Base-by-base conservation (phyloP, 1,140 invertebrate genomes). In the Drosophila sechellia region DNA sequence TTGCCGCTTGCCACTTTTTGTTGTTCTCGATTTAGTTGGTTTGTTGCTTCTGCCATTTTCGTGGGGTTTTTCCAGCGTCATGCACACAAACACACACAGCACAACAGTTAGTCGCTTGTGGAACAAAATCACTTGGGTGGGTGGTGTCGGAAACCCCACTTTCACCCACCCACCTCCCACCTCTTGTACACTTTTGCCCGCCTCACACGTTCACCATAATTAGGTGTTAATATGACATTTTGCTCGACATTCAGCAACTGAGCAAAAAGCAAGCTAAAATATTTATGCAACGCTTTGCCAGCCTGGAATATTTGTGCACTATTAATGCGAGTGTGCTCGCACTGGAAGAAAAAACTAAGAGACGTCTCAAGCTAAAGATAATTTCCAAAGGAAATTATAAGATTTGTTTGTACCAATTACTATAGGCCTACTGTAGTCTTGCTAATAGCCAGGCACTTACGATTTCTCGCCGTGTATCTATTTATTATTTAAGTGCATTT, bases 211-310 rank as follows among this genome's bases (percentile, higher is more conserved):
- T 84, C 69, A 55, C 66, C 81, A 60, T 83, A 85, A 81, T 85
- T 85, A 77, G 81, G 77, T 85, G 81, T 85, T 85, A 85, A 85
- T 85, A 74, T 79, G 73, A 74, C 81, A 85, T 76, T 84, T 84
- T 84, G 60, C 71, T 84, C 60, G 72, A 76, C 72, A 74, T 59
- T 73, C 31, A 54, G 15, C 17, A 40, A 58, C 34, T 13, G 76
- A 64, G 65, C 39, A 61, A 64, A 56, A 42, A 63, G 40, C 25
- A 20, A 15, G 46, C 39, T 84, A 54, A 77, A 84, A 79, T 84
- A 84, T 84, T 84, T 72, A 85, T 79, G 76, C 80, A 72, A 54
- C 70, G 64, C 63, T 52, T 79, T 70, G 69, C 76, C 64, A 46
- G 49, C 78, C 80, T 81, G 74, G 64, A 81, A 81, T 81, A 77